phyloP scores from a whole-genome alignment of 1,140 invertebrate species.

The Orchesella cincta region DNA sequence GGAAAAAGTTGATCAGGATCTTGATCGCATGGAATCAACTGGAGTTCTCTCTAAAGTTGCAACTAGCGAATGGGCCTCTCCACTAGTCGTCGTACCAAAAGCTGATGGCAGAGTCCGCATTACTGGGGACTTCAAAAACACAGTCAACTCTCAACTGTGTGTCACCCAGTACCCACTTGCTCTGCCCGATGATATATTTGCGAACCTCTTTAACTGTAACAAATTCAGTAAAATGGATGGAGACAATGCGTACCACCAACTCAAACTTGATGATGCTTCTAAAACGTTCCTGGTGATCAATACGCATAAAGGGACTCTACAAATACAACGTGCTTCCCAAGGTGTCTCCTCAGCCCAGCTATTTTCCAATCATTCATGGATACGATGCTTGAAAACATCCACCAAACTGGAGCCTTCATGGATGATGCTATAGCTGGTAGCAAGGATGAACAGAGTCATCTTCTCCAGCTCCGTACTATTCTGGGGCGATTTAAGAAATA shows the following conservation, averaged over 20 bases:
- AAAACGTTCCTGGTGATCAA: slow-evolving; percentile 51
- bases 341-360: slow-evolving; percentile 51
- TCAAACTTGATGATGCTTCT: slow-evolving; percentile 53
- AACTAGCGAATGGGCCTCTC: slow-evolving; percentile 48
- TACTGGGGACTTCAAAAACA: slow-evolving; percentile 39
- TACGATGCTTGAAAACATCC: slow-evolving; percentile 46
- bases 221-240: slow-evolving; percentile 55
- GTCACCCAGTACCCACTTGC: slow-evolving; percentile 33
- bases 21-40: slow-evolving; percentile 43
- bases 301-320: slow-evolving; percentile 53
- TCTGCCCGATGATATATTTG: slow-evolving; percentile 31
- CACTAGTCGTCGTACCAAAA: slow-evolving; percentile 5
- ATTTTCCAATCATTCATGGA: slow-evolving; percentile 50
- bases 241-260: slow-evolving; percentile 55
- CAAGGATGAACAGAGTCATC: slow-evolving; percentile 37
- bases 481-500: slow-evolving; percentile 37
- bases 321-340: slow-evolving; percentile 53
- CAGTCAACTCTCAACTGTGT: slow-evolving; percentile 15
- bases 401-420: slow-evolving; percentile 46
- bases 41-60: slow-evolving; percentile 53
- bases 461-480: slow-evolving; percentile 48
- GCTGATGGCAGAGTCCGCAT: slow-evolving; percentile 28
- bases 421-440: slow-evolving; percentile 53
- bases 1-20: slow-evolving; percentile 30
- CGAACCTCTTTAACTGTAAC: not conserved